A percentile compares a stretch with the other conserved stretches of the same genome.
Evolutionary conservation across 2,797 vertebrate genomes (phyloP).

Genomic region (Oryzias dopingdopingensis): DNA sequence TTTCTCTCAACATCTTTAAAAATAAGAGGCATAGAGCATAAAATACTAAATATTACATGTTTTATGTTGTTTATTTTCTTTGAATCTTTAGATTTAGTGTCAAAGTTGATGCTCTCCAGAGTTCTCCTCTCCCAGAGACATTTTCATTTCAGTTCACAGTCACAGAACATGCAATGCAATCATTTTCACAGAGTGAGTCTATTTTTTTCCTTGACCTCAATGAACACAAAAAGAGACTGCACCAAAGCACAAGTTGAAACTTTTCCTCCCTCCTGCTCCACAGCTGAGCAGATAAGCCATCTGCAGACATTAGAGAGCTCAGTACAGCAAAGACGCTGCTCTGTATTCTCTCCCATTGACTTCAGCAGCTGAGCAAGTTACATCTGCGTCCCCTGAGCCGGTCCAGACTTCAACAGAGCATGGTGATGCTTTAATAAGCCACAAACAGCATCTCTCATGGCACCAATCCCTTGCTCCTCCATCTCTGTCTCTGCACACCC

Average conservation of each 20-base stretch:
- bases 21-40: no score
- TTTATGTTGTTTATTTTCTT: no score
- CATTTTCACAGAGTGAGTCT: no score
- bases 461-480: conserved; percentile 28
- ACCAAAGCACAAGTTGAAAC: conserved; percentile 29
- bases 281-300: conserved; percentile 55
- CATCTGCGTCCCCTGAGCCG: conserved; percentile 37
- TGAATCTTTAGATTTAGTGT: no score
- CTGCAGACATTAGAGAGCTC: conserved; percentile 35
- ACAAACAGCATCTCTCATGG: conserved; percentile 33
- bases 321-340: conserved; percentile 25
- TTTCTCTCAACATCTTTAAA: no score
- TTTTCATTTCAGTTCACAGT: no score
- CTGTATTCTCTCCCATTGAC: conserved; percentile 47
- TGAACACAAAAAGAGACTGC: background rate
- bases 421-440: conserved; percentile 53
- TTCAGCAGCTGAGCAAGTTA: conserved; percentile 39
- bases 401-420: conserved; percentile 42
- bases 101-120: no score
- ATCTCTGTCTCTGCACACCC: conserved; percentile 9
- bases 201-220: no score
- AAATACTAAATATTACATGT: no score
- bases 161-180: no score
- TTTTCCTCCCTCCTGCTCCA: conserved; percentile 35
- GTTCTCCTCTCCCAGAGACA: no score